phyloP scores from a whole-genome alignment of 2,888 invertebrate genomes.

The Trichogramma dendrolimi region DNA sequence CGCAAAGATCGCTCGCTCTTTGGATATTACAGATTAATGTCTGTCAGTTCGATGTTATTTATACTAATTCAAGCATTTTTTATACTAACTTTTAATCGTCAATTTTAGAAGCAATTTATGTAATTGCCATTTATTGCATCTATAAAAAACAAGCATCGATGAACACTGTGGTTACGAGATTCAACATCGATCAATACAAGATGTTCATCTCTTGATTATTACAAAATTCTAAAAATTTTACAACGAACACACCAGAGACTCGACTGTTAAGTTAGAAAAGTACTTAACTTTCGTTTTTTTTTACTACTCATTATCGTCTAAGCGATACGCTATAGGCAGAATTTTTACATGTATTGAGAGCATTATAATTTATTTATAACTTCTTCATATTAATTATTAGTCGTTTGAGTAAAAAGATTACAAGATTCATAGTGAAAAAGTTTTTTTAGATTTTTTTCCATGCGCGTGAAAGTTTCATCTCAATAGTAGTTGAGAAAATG shows the following conservation, averaged over 20 bases:
- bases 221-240: slow-evolving; percentile 31
- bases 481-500: slow-evolving; percentile 21
- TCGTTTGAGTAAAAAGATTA: slow-evolving; percentile 29
- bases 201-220: slow-evolving; percentile 39
- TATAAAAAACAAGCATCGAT: slow-evolving; percentile 39
- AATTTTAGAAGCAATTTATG: slow-evolving; percentile 21
- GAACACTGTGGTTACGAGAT: slow-evolving; percentile 45
- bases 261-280: slow-evolving; percentile 13
- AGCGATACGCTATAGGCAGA: too few species aligned
- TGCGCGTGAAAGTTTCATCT: slow-evolving; percentile 29
- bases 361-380: neutral
- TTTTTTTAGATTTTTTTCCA: slow-evolving; percentile 26
- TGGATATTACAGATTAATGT: slow-evolving; percentile 13
- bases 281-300: neutral
- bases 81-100: slow-evolving; percentile 5
- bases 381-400: slow-evolving; percentile 13
- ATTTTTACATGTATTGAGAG: too few species aligned
- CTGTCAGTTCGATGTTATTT: slow-evolving; percentile 20
- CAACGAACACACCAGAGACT: slow-evolving; percentile 34
- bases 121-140: slow-evolving; percentile 31
- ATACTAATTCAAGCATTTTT: slow-evolving; percentile 14
- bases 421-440: slow-evolving; percentile 27
- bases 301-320: too few species aligned
- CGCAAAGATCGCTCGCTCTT: slow-evolving; percentile 28
- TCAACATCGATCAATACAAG: slow-evolving; percentile 36